Percentiles rank a stretch among this genome's conserved stretches.
Conservation (phyloP, 2,113 vertebrate species). For the Lota lota region DNA sequence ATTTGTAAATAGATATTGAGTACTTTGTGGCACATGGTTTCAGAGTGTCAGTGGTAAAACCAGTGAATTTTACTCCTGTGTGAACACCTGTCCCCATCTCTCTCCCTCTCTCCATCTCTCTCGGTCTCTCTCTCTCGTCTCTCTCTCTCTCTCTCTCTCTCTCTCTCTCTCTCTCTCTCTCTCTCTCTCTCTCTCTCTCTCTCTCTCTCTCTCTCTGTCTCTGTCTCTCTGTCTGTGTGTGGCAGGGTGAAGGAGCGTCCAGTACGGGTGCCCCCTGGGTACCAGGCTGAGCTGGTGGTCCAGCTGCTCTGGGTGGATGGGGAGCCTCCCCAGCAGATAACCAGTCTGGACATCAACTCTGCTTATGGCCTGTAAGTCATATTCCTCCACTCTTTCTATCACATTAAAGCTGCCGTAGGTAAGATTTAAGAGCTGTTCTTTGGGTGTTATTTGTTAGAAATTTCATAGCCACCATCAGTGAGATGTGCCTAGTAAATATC, state of each 20-base stretch:
- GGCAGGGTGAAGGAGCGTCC: slow-evolving; percentile 86
- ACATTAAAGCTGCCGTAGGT: no score
- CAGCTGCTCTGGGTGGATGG: slow-evolving; percentile 92
- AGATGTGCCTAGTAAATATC: no score
- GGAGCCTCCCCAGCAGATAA: slow-evolving; percentile 93
- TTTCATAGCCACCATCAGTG: no score
- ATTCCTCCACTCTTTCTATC: not conserved
- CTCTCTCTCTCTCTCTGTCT: not conserved
- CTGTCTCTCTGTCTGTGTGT: not conserved
- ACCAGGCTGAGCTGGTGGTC: slow-evolving; percentile 92
- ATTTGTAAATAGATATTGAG: no score
- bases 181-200: not conserved
- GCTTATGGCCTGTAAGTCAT: slow-evolving; percentile 96
- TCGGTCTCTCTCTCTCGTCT: not conserved
- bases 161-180: not conserved
- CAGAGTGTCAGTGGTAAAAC: not conserved
- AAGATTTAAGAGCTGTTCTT: no score
- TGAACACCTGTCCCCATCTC: not conserved
- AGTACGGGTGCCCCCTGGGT: slow-evolving; percentile 89
- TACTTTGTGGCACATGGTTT: not conserved
- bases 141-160: not conserved
- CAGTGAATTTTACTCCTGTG: not conserved
- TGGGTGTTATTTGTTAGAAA: no score
- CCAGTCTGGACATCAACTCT: slow-evolving; percentile 90
- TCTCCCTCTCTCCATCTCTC: not conserved